Evolutionary conservation across 2,888 invertebrate genomes (phyloP), one percentile per base, ranked within the genome.

Genomic region (Ferdinandea cuprea): DNA sequence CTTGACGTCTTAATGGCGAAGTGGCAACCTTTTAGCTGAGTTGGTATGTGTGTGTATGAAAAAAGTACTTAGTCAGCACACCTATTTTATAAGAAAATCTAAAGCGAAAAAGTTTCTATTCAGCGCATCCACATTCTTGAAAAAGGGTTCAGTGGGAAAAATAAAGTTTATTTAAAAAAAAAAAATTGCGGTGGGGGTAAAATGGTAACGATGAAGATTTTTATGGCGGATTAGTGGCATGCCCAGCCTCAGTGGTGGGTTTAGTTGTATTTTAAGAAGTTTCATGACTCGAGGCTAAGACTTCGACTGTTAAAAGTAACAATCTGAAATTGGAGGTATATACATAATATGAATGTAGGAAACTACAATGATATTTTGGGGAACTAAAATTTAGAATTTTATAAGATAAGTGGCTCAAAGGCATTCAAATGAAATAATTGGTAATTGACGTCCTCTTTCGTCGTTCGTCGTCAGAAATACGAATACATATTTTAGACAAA

Each of bases 1-100:
- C 42, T 71, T 72, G 76, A 56, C 77, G 59, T 72, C 81, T 81
- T 77, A 81, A 81, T 89, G 89, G 68, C 87, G 87, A 13, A 87
- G 87, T 46, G 63, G 71, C 63, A 32, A 63, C 54, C 15, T 73
- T 87, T 87, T 50, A 86, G 87, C 46, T 87, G 86, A 9, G 86
- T 9, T 87, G 87, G 52, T 73, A 46, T 30, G 35, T 48, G 35
- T 2, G 30, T 2, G 87, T 32, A 11, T 11, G 7, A 40, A 40
- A 61, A 68, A 71, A 66, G 40, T 59, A 54, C 71, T 61, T 72
- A 72, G 69, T 74, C 74, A 80, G 71, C 68, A 42, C 6, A n/a
- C 13, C 28, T 42, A 61, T 21, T 32, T 2, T 32, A 28, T 8
- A 46, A 15, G 32, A 21, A 40, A 42, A n/a, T 37, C 42, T n/a